These are phyloP conservation scores for Syrrhaptes paradoxus DNA, from an alignment of 2,113 vertebrate genomes.

Conservation along the genomic window DNA sequence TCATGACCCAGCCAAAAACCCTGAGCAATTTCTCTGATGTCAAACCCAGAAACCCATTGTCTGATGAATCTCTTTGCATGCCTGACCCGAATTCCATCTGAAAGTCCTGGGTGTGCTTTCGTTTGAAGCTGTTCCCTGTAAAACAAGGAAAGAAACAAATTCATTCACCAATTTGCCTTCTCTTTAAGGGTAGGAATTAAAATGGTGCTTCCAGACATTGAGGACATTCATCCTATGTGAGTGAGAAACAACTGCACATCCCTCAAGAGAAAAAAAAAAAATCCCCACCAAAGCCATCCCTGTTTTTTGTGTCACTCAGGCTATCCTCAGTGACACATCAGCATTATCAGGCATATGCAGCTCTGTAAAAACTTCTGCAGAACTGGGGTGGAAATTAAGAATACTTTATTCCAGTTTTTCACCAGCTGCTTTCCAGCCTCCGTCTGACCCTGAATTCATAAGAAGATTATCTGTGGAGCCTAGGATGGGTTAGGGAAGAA, in stretches of 20 bases:
- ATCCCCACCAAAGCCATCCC: fast-evolving
- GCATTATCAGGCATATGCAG: neutral
- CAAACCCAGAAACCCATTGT: neutral
- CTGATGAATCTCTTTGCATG: neutral
- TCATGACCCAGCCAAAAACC: neutral
- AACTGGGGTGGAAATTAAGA: neutral
- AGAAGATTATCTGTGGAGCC: slow-evolving; percentile 25
- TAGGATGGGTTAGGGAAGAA: neutral
- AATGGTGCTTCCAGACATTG: neutral
- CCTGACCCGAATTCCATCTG: neutral
- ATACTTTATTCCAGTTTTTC: neutral
- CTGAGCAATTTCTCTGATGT: neutral
- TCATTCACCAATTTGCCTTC: neutral
- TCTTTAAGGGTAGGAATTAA: neutral
- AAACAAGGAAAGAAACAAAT: neutral
- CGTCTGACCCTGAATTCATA: neutral
- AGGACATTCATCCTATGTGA: neutral
- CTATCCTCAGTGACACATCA: neutral
- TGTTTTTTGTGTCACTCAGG: neutral
- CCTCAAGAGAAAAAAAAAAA: neutral
- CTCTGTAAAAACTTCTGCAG: neutral
- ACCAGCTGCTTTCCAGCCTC: slow-evolving; percentile 10
- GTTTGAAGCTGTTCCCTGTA: neutral
- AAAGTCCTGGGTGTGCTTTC: neutral
- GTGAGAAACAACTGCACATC: neutral